Evolutionary conservation across 2,888 invertebrate species (phyloP).

Genomic region (Aleiodes alternator): DNA sequence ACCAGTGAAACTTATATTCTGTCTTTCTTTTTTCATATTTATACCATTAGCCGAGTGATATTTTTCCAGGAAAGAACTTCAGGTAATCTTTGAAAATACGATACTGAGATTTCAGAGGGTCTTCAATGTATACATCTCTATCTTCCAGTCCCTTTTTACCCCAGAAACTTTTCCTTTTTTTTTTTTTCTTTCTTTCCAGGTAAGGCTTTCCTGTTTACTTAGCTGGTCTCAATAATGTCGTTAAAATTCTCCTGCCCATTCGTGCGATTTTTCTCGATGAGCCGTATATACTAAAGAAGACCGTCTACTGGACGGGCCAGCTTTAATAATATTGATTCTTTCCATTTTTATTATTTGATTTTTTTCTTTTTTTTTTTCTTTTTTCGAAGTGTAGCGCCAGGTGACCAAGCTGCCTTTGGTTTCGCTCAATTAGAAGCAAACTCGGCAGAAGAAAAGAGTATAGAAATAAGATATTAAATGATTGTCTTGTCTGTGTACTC

Average conservation of each 20-base stretch:
- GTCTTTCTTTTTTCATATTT: slow-evolving; percentile 9
- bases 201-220: slow-evolving; percentile 57
- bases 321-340: slow-evolving; percentile 59
- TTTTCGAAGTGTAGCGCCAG: slow-evolving; percentile 42
- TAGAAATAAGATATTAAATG: slow-evolving; percentile 28
- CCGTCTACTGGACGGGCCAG: slow-evolving; percentile 45
- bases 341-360: slow-evolving; percentile 42
- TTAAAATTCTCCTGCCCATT: slow-evolving; percentile 56
- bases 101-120: slow-evolving; percentile 35
- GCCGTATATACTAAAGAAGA: slow-evolving; percentile 39
- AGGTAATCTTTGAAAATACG: slow-evolving; percentile 10
- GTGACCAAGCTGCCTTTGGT: slow-evolving; percentile 48
- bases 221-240: slow-evolving; percentile 60
- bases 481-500: slow-evolving; percentile 33
- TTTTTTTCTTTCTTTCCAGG: slow-evolving; percentile 34
- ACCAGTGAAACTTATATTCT: slow-evolving; percentile 10
- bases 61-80: slow-evolving; percentile 19
- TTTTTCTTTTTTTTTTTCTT: slow-evolving; percentile 13
- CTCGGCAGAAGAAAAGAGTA: slow-evolving; percentile 34
- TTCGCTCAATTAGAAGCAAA: slow-evolving; percentile 45
- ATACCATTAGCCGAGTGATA: slow-evolving; percentile 20
- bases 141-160: not conserved
- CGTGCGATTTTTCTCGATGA: slow-evolving; percentile 39
- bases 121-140: slow-evolving; percentile 22
- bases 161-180: not conserved